phyloP scores from a whole-genome alignment of 2,888 invertebrate genomes.

The Drosophila lutescens region DNA sequence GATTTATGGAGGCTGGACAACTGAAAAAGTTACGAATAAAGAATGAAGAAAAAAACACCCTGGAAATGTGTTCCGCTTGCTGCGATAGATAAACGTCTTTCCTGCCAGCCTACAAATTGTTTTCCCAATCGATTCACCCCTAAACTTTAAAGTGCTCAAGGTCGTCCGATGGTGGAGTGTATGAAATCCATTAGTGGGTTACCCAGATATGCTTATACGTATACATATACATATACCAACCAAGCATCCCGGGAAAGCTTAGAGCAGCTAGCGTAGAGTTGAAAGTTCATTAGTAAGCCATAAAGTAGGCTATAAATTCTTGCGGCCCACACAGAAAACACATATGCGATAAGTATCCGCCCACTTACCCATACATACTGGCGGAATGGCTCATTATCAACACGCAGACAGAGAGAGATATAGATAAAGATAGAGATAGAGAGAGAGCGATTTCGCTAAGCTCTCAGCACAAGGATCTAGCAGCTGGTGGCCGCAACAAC shows the following conservation, averaged over 20 bases:
- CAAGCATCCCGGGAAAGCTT: slow-evolving; percentile 6
- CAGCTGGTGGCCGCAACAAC: slow-evolving; percentile 44
- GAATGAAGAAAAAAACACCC: background rate
- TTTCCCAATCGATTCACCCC: slow-evolving; percentile 49
- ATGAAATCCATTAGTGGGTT: slow-evolving; percentile 28
- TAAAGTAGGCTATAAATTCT: slow-evolving; percentile 76
- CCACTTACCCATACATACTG: slow-evolving; percentile 21
- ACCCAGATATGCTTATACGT: background rate
- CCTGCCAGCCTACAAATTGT: slow-evolving; percentile 58
- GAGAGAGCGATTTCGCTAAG: slow-evolving; percentile 39
- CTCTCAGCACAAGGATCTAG: slow-evolving; percentile 41
- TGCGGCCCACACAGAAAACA: slow-evolving; percentile 39
- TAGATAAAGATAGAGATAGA: slow-evolving; percentile 28
- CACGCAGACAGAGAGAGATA: slow-evolving; percentile 57
- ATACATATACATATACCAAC: background rate
- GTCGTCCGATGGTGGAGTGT: slow-evolving; percentile 8
- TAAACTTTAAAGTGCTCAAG: slow-evolving; percentile 55
- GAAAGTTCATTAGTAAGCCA: slow-evolving; percentile 79
- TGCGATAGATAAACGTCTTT: slow-evolving; percentile 64
- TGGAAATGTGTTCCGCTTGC: slow-evolving; percentile 44
- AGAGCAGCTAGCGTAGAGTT: slow-evolving; percentile 50
- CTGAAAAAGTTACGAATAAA: slow-evolving; percentile 23
- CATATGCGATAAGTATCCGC: slow-evolving; percentile 46
- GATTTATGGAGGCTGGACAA: slow-evolving; percentile 68
- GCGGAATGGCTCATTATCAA: slow-evolving; percentile 74